Conservation (phyloP, 2,113 vertebrate genomes). For the Oryzias javanicus region DNA sequence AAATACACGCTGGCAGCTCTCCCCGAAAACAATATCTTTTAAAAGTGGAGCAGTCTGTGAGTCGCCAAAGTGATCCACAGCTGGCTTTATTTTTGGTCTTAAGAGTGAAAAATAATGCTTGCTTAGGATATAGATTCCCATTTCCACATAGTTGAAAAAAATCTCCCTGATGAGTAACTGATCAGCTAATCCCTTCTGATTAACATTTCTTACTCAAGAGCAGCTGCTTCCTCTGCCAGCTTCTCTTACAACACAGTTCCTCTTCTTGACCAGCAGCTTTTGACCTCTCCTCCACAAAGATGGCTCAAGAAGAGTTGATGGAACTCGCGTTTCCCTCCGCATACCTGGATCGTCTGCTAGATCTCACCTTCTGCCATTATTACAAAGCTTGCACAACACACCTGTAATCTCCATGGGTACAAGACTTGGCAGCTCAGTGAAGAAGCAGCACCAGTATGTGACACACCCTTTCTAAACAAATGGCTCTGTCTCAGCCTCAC, state of each 20-base stretch:
- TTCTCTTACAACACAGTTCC: conserved; percentile 17
- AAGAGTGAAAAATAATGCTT: too few relatives aligned
- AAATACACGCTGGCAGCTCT: conserved; percentile 49
- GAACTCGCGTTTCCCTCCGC: neutral
- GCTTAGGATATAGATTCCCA: too few relatives aligned
- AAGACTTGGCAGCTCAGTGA: conserved; percentile 64
- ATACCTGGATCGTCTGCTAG: neutral
- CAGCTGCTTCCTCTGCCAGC: conserved; percentile 8
- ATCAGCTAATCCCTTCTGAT: conserved; percentile 44
- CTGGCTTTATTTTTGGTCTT: too few relatives aligned
- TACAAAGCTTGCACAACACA: conserved; percentile 64
- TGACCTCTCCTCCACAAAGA: conserved; percentile 29
- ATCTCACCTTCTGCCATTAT: conserved; percentile 21
- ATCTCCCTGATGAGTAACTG: conserved; percentile 37
- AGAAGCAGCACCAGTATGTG: conserved; percentile 62
- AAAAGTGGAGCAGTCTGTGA: conserved; percentile 11
- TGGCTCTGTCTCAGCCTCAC: conserved; percentile 56
- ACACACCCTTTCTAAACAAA: conserved; percentile 79
- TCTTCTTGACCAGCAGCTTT: conserved; percentile 11
- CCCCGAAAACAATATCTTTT: conserved; percentile 43
- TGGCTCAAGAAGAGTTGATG: too few relatives aligned
- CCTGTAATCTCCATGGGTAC: conserved; percentile 73
- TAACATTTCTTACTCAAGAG: conserved; percentile 35
- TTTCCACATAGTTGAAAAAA: conserved; percentile 14
- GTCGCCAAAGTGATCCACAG: neutral